phyloP scores from a whole-genome alignment of 2,888 invertebrate species.

The Lobophora halterata region DNA sequence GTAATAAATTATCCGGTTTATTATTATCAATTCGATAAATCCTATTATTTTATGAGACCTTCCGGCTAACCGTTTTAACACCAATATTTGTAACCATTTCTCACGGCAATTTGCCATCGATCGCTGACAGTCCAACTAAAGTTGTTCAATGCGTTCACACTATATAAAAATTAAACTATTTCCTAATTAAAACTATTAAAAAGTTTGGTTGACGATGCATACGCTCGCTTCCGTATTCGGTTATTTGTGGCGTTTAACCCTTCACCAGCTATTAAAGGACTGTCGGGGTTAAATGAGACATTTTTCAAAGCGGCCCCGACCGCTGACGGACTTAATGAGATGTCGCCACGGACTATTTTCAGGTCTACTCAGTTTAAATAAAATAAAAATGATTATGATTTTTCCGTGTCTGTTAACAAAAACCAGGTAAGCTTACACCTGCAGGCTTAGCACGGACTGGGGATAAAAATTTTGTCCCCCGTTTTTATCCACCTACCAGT shows the following conservation, averaged over 20 bases:
- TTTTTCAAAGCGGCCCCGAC: constrained; percentile 69
- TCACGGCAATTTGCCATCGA: constrained; percentile 67
- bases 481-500: too few relatives aligned
- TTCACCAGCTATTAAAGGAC: constrained; percentile 75
- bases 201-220: constrained; percentile 54
- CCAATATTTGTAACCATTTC: constrained; percentile 50
- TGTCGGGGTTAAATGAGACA: constrained; percentile 77
- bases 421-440: constrained; percentile 40
- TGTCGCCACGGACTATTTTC: constrained; percentile 75
- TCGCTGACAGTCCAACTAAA: constrained; percentile 49
- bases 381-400: constrained; percentile 44
- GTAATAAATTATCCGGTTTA: constrained; percentile 17
- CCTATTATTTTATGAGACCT: constrained; percentile 24
- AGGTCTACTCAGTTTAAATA: constrained; percentile 47
- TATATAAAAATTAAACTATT: constrained; percentile 75
- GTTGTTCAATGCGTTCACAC: constrained; percentile 46
- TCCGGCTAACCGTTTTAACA: constrained; percentile 41
- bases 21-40: constrained; percentile 14
- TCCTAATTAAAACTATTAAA: constrained; percentile 80
- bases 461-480: too few relatives aligned
- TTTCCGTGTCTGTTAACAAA: constrained; percentile 43
- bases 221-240: constrained; percentile 71
- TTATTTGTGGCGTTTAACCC: constrained; percentile 78
- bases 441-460: too few relatives aligned
- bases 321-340: constrained; percentile 77